Conservation (phyloP, 2,888 invertebrate species). For the Troides helena region DNA sequence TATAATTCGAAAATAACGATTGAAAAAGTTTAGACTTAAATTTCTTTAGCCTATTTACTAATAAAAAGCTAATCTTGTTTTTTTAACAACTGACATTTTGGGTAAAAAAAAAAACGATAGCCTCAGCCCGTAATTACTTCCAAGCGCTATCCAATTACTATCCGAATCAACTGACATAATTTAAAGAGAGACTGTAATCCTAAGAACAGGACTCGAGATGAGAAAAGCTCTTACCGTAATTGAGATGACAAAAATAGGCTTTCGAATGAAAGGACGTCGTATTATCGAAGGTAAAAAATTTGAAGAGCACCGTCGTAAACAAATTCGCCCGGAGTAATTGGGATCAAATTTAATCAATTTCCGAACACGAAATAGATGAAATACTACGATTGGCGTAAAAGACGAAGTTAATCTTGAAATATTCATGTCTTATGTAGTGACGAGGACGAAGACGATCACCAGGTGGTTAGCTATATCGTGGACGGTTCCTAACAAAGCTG, state of each 20-base stretch:
- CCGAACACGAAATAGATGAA: conserved; percentile 8
- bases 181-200: conserved; percentile 33
- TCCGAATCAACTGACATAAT: conserved; percentile 19
- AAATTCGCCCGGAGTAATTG: conserved; percentile 26
- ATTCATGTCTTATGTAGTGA: too few relatives aligned
- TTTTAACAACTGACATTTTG: too few relatives aligned
- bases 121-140: neutral
- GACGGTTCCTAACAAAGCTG: too few relatives aligned
- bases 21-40: too few relatives aligned
- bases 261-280: conserved; percentile 25
- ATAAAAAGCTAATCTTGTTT: too few relatives aligned
- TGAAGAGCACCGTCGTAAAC: conserved; percentile 18
- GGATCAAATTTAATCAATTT: conserved; percentile 28
- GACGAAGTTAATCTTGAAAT: too few relatives aligned
- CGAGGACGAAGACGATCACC: too few relatives aligned
- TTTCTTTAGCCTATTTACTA: too few relatives aligned
- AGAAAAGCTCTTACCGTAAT: conserved; percentile 32
- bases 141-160: conserved; percentile 30
- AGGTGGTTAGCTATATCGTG: too few relatives aligned
- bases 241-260: conserved; percentile 42
- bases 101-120: neutral
- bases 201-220: conserved; percentile 18
- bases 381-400: neutral
- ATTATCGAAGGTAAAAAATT: conserved; percentile 28
- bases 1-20: too few relatives aligned